Base-by-base conservation (phyloP, 1,140 invertebrate genomes). In the Sinella curviseta region DNA sequence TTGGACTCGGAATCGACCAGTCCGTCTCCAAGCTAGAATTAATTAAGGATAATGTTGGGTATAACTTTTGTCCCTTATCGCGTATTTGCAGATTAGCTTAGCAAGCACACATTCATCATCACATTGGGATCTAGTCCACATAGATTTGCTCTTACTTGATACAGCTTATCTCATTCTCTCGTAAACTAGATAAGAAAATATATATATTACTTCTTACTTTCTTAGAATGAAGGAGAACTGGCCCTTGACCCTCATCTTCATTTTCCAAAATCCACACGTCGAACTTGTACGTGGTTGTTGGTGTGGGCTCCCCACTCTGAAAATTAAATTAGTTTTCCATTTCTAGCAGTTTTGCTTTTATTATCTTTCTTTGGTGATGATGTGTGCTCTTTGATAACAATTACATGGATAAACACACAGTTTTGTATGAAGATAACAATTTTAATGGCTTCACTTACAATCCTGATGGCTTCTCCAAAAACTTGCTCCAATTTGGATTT, bases 191-290 rank as follows among this genome's bases (percentile, higher is more conserved):
- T 8, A 48, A 4, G 4, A 48, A 48, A 8, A 60, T 60, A n/a
- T 24, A 60, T 14, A 24, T 60, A 60, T 17, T 48, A 4, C 4
- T 60, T 8, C 55, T 60, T 24, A 60, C 55, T 60, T 60, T 60
- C 24, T 60, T 60, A 24, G 55, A 60, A 60, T 60, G 55, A 24
- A 60, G 55, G 12, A 60, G 24, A 60, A 60, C 24, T 26, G 55
- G 14, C n/a, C 55, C 55, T 60, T 60, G 55, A 14, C 55, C 55
- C 3, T 60, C 55, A 17, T 60, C 55, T 24, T 60, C 55, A 60
- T 60, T 60, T 60, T 60, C 55, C 24, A 60, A 60, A 14, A 60
- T 60, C 55, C 55, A 60, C 14, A 60, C 55, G n/a, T 60, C 55
- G 24, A 60, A 60, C 24, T 26, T 60, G 24, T 60, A 60, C 55